Conservation (phyloP, 2,797 vertebrate species). For the Poecilia picta region DNA sequence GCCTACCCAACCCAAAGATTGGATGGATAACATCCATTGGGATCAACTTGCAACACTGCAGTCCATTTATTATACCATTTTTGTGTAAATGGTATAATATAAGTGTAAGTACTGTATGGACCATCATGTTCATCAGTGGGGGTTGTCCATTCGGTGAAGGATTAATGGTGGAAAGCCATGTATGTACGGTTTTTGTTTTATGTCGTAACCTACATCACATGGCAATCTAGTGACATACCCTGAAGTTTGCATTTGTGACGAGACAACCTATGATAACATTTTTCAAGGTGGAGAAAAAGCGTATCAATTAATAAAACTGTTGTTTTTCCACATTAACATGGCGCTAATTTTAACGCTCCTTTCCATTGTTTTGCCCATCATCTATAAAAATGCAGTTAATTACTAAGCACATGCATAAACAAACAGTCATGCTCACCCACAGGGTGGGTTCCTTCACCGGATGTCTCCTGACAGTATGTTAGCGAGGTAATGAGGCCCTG, state of each 20-base stretch:
- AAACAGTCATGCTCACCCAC: conserved; percentile 4
- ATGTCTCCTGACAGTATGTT: conserved; percentile 41
- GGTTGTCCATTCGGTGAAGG: background rate
- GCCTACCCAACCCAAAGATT: background rate
- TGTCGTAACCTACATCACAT: background rate
- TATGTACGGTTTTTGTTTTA: background rate
- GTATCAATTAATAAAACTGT: conserved; percentile 11
- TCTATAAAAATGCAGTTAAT: conserved; percentile 42
- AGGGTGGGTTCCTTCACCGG: background rate
- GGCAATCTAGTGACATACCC: background rate
- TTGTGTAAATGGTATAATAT: too few species aligned
- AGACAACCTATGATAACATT: background rate
- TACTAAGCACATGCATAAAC: conserved; percentile 19
- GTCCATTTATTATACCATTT: too few species aligned
- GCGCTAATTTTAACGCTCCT: conserved; percentile 31
- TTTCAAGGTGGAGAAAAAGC: background rate
- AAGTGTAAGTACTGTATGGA: too few species aligned
- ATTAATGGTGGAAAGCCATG: too few species aligned
- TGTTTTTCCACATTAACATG: conserved; percentile 29
- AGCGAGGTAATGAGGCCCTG: conserved; percentile 66
- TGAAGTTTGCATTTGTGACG: background rate
- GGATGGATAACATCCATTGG: too few species aligned
- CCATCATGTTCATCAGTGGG: background rate
- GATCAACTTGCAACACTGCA: too few species aligned
- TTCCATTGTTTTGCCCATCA: conserved; percentile 34